These are phyloP conservation scores for Hartigia nigra DNA, from an alignment of 2,888 invertebrate genomes.

Conservation along the genomic window DNA sequence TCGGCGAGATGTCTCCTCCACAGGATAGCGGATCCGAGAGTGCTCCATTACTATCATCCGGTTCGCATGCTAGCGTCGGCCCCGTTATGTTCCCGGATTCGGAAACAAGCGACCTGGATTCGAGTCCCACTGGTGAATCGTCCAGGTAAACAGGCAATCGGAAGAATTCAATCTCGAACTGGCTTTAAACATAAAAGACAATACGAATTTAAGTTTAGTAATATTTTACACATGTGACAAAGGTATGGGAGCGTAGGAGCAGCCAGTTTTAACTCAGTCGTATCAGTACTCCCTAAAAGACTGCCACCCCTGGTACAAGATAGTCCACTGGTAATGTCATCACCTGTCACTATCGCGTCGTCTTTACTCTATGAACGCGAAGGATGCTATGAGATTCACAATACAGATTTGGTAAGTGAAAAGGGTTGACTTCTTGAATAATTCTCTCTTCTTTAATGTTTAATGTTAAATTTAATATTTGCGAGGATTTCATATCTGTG, in stretches of 20 bases:
- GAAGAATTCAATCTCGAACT: background rate
- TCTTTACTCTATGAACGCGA: slow-evolving; percentile 31
- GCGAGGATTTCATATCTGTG: background rate
- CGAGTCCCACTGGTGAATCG: slow-evolving; percentile 32
- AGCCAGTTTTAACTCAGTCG: slow-evolving; percentile 37
- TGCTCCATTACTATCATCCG: slow-evolving; percentile 57
- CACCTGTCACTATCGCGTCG: slow-evolving; percentile 22
- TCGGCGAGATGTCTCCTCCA: slow-evolving; percentile 20
- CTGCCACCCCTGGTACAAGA: slow-evolving; percentile 34
- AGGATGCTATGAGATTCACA: slow-evolving; percentile 43
- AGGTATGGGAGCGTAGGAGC: slow-evolving; percentile 48
- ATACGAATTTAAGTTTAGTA: background rate
- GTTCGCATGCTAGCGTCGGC: slow-evolving; percentile 46
- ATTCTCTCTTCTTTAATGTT: background rate
- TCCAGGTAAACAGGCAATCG: slow-evolving; percentile 35
- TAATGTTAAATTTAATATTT: background rate
- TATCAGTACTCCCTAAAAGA: slow-evolving; percentile 40
- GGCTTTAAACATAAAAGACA: slow-evolving; percentile 12
- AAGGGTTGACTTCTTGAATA: background rate
- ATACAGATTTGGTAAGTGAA: slow-evolving; percentile 43
- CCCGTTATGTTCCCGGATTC: slow-evolving; percentile 55
- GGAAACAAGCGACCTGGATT: slow-evolving; percentile 57
- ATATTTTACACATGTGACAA: background rate
- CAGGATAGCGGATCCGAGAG: slow-evolving; percentile 59
- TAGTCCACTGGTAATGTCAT: slow-evolving; percentile 27